Evolutionary conservation across 1,140 invertebrate species (phyloP).

Genomic region (Leguminivora glycinivorella): DNA sequence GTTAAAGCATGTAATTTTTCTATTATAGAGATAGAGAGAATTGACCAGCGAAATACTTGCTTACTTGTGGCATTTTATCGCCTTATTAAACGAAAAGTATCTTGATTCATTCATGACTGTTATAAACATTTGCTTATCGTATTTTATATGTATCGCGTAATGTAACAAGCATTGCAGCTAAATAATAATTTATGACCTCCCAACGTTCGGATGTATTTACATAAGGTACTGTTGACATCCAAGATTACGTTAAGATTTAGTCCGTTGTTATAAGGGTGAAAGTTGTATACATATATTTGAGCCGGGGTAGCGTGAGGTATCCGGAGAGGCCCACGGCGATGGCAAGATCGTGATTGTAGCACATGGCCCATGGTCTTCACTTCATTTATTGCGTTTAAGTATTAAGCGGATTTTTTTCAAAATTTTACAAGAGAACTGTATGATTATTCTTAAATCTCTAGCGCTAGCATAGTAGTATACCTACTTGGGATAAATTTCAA

Average conservation of each 20-base stretch:
- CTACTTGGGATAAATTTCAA: too few species aligned
- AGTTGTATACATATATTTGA: not conserved
- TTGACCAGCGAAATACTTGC: too few species aligned
- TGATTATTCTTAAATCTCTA: not conserved
- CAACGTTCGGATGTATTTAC: not conserved
- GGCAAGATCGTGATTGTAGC: slow-evolving; percentile 11
- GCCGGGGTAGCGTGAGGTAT: not conserved
- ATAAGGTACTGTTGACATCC: not conserved
- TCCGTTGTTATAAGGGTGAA: not conserved
- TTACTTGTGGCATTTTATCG: too few species aligned
- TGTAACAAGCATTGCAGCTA: not conserved
- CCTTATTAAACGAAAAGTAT: not conserved
- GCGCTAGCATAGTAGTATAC: too few species aligned
- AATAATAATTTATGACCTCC: slow-evolving; percentile 24
- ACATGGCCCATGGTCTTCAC: slow-evolving; percentile 8
- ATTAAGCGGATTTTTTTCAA: slow-evolving; percentile 7
- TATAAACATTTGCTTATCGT: not conserved
- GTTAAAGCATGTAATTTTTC: too few species aligned
- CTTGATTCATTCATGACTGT: not conserved
- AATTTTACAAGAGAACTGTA: not conserved
- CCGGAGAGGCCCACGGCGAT: slow-evolving; percentile 17
- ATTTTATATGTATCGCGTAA: not conserved
- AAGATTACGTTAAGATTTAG: not conserved
- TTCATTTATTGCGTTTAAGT: slow-evolving; percentile 14
- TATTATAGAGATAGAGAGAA: too few species aligned